These are phyloP conservation scores for Capreolus pygargus DNA, from an alignment of 2,113 vertebrate species.

Conservation along the genomic window DNA sequence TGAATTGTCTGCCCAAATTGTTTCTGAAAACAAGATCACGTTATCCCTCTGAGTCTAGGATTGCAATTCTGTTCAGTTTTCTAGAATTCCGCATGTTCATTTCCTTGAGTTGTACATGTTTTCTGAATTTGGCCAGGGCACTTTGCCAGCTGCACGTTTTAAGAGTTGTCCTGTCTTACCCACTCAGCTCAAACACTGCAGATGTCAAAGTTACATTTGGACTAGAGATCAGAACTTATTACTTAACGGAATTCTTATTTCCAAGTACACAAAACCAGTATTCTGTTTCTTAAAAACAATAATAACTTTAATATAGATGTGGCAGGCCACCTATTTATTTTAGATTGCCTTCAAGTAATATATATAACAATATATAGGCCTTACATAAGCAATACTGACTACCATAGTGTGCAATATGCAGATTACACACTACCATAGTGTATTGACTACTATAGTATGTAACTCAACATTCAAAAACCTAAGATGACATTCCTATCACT, in stretches of 20 bases:
- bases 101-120: neutral
- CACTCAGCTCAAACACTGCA: neutral
- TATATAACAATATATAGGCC: neutral
- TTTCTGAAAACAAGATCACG: conserved; percentile 39
- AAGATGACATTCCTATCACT: neutral
- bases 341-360: neutral
- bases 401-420: neutral
- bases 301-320: neutral
- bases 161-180: neutral
- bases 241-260: conserved; percentile 39
- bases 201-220: neutral
- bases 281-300: conserved; percentile 28
- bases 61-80: conserved; percentile 12
- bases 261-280: neutral
- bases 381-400: neutral
- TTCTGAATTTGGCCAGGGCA: conserved; percentile 1
- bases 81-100: neutral
- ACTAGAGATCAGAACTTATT: conserved; percentile 35
- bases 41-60: neutral
- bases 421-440: neutral
- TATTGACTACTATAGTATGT: neutral
- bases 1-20: neutral
- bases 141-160: neutral
- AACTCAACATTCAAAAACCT: neutral
- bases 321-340: neutral